Conservation (phyloP, 2,888 invertebrate species). For the Eledona agricola region DNA sequence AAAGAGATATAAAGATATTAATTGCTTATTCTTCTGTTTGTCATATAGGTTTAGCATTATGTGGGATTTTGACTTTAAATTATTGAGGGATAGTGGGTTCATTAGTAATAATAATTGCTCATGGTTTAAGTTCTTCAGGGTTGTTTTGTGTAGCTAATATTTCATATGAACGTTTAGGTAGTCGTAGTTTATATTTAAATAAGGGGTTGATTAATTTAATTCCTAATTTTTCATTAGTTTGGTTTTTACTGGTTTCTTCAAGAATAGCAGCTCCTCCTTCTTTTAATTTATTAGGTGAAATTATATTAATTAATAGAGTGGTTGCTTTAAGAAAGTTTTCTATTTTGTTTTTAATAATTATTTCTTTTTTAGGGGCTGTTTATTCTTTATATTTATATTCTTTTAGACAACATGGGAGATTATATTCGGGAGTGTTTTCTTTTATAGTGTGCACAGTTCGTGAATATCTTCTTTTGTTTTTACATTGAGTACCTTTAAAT, state of each 20-base stretch:
- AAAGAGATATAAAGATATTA: conserved; percentile 75
- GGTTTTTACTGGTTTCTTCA: too few relatives aligned
- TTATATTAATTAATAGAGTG: conserved; percentile 71
- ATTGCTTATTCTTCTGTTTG: conserved; percentile 79
- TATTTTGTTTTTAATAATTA: conserved; percentile 67
- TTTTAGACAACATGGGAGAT: conserved; percentile 69
- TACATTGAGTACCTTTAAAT: conserved; percentile 73
- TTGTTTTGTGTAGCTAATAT: conserved; percentile 74
- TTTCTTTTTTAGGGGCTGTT: conserved; percentile 71
- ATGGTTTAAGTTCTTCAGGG: conserved; percentile 73
- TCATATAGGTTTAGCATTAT: conserved; percentile 73
- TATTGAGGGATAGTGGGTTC: conserved; percentile 66
- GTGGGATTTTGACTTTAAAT: conserved; percentile 67
- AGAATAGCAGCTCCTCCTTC: conserved; percentile 76
- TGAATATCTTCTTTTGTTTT: conserved; percentile 69
- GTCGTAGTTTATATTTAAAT: conserved; percentile 71
- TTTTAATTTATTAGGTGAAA: conserved; percentile 73
- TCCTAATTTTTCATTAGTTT: conserved; percentile 63
- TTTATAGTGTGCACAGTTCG: conserved; percentile 64
- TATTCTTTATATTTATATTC: conserved; percentile 74
- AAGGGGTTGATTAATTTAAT: conserved; percentile 65
- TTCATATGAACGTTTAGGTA: conserved; percentile 69
- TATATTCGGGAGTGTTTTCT: conserved; percentile 64
- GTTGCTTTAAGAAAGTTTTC: conserved; percentile 64
- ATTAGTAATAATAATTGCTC: conserved; percentile 70